Evolutionary conservation across 2,888 invertebrate genomes (phyloP).

Genomic region (Meteorus colon): DNA sequence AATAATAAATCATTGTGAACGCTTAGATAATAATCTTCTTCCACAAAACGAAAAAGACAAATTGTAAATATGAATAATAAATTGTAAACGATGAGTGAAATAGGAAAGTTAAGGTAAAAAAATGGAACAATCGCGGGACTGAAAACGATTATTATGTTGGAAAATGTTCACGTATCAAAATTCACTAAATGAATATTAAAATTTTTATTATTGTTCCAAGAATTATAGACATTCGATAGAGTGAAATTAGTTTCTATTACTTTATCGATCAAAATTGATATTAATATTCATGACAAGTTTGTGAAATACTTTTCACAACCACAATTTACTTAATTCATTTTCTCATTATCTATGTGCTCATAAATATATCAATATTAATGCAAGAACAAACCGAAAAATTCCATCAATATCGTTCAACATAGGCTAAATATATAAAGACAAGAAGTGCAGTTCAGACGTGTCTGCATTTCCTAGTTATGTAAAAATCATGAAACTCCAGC

Average conservation of each 20-base stretch:
- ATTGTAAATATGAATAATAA: conserved; percentile 3
- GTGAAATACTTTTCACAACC: background rate
- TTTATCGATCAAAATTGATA: background rate
- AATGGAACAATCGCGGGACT: background rate
- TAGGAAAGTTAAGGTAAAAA: background rate
- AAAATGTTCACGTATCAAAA: background rate
- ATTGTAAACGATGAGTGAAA: background rate
- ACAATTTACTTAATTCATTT: background rate
- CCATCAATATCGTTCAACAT: background rate
- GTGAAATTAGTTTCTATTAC: background rate
- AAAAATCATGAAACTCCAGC: background rate
- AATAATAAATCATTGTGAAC: background rate
- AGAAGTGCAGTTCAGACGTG: background rate
- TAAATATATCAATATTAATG: background rate
- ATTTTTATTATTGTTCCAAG: background rate
- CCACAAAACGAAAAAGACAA: conserved; percentile 6
- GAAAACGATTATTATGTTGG: background rate
- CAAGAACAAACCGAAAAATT: background rate
- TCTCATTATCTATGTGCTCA: background rate
- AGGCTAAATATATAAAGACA: background rate
- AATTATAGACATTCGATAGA: background rate
- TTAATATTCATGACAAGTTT: background rate
- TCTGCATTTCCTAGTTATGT: background rate
- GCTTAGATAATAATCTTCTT: conserved; percentile 20
- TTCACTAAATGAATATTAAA: background rate